Base-by-base conservation (phyloP, 2,113 vertebrate genomes). In the Notiomystis cincta region DNA sequence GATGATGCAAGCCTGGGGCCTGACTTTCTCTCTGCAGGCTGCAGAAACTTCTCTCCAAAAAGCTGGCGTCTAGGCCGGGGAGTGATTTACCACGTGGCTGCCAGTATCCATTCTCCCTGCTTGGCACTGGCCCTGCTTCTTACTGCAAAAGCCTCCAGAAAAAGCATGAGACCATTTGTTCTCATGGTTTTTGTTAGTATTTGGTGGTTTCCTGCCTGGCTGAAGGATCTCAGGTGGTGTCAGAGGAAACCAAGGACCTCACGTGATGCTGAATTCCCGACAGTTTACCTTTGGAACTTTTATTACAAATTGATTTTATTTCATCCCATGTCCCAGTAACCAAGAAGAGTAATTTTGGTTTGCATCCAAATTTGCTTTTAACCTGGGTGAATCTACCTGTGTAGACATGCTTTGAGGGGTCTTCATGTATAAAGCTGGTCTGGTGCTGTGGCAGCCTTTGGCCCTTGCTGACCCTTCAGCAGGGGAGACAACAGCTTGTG, bases 41-140 rank as follows among this genome's bases (percentile, higher is more conserved):
- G 31, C 78, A 90, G 90, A 88, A 85, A 57, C 60, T 42, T 86
- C 58, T 56, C n/a, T 83, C 58, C 3, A 1, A 51, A 89, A 70
- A 82, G 24, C 60, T 4, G 23, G 28, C 0, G 2, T 69, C 75
- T 37, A 6, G 62, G 47, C 21, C 0, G 0, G 25, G 44, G n/a
- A 80, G 35, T 65, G 92, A 73, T 77, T 66, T 93, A 37, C 71
- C 44, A 28, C 17, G 18, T 2, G 40, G n/a, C 37, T 72, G 67
- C 2, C 2, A 53, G 50, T 57, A 65, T 86, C 31, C n/a, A 8
- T 56, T 82, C 48, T 53, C 45, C 54, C 83, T 92, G 31, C 25
- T 48, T 82, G 67, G 71, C 45, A 44, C 37, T 21, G 27, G 37
- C 33, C 13, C 62, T 3, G 2, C 82, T 80, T 80, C 33, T 42